Base-by-base conservation (phyloP, 2,113 vertebrate species). In the Fregetta grallaria region DNA sequence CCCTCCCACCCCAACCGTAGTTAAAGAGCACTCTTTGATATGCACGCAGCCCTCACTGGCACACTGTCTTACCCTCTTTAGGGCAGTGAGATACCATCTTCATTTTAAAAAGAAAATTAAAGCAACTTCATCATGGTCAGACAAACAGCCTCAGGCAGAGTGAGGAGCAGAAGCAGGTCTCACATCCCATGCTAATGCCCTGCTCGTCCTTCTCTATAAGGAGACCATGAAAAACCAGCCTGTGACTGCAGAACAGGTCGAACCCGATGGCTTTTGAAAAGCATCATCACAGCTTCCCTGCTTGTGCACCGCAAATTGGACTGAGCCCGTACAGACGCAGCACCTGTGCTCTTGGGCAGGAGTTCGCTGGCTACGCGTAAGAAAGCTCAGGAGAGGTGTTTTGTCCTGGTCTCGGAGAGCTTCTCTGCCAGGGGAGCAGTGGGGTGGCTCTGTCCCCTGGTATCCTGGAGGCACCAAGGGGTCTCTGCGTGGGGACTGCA, bases 61-160 rank as follows among this genome's bases (percentile, higher is more conserved):
- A 29, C 22, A 1, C 44, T 19, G 8, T 17, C 44, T 53, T 59
- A 16, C 16, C 13, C 23, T 79, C 71, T 67, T 53, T 3, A 40
- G 38, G 9, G 58, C 66, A 10, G n/a, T 9, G 72, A 91, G 90
- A 93, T 94, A 88, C 58, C 45, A 92, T 96, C 96, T 95, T 68
- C 29, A 6, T 58, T 88, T 75, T 42, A 50, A 83, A 62, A 85
- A 29, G 81, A 73, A 83, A 83, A 96, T 71, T 53, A 86, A 93
- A 95, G 75, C 36, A 18, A 73, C 63, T 77, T 71, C 0, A 13
- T 92, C 56, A 27, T 3, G 79, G 86, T 91, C 95, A 94, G 83
- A 91, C 86, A 94, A 62, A 82, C 93, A 92, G 70, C 96, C 95
- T 65, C 3, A 0, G 89, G 94, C 86, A 66, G 70, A 58, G 52